Base-by-base conservation (phyloP, 2,888 invertebrate species). In the Acleris cristana region DNA sequence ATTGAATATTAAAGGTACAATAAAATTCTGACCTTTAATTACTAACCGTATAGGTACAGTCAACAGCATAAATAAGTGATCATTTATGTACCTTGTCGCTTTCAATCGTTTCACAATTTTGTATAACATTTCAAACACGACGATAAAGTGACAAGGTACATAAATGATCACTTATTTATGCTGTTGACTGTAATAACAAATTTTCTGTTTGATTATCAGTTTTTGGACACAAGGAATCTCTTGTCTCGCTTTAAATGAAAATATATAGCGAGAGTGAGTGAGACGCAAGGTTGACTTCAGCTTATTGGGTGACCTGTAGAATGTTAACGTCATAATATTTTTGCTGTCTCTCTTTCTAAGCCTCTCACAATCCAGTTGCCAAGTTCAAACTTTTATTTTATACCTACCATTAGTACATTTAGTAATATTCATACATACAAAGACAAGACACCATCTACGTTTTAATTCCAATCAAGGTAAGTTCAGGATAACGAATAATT, bases 281-380 rank as follows among this genome's bases (percentile, higher is more conserved):
- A 49, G 49, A 63, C 6, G 21, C 5, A 21, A 49, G 40, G 53
- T 34, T 23, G 23, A 60, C 53, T 14, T 49, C 21, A 62, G 52
- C 45, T 57, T 53, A 62, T 49, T 67, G 62, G 57, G 34, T 63
- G 67, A 67, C 67, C 67, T 67, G 67, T 67, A 67, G 67, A 66
- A 66, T 45, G 58, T 63, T 58, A 63, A 63, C 49, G 53, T 67
- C 63, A 67, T 67, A 67, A 67, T 67, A 67, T 67, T 67, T 67
- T 62, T 62, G 62, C 62, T 64, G 58, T 55, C 19, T 64, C 68
- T 55, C 64, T 58, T 55, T 68, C 68, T 58, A 48, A 19, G 7
- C 18, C 8, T 63, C n/a, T 55, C 30, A 16, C 19, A 53, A 40
- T 67, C 53, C 62, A 58, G 67, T 67, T 67, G 63, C 67, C 63